phyloP scores from a whole-genome alignment of 2,113 vertebrate species.

The Protobothrops flavoviridis region DNA sequence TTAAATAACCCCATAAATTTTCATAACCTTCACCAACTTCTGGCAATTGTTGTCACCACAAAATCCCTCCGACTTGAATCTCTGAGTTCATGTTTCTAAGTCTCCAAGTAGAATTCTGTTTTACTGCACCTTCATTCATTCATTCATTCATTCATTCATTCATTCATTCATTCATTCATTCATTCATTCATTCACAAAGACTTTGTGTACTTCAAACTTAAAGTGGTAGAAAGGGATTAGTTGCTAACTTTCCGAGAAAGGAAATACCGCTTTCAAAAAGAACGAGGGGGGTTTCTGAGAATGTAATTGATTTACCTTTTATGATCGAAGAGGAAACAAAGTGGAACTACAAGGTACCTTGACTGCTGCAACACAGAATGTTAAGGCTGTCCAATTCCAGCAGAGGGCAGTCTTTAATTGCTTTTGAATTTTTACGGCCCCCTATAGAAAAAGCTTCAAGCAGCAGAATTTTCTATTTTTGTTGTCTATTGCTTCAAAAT shows the following conservation, averaged over 20 bases:
- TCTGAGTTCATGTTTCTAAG: not conserved
- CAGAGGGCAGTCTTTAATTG: slow-evolving; percentile 60
- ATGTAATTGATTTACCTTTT: not conserved
- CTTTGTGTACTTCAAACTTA: not conserved
- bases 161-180: not conserved
- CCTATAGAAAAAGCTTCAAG: not conserved
- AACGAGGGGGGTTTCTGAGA: not conserved
- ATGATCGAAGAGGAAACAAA: not conserved
- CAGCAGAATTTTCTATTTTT: not conserved
- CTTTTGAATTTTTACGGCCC: not conserved
- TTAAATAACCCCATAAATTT: not conserved
- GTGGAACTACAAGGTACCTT: not conserved
- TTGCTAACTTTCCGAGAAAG: not conserved
- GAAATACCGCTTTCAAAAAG: not conserved
- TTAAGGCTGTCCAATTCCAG: slow-evolving; percentile 41
- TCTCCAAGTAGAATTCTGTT: not conserved
- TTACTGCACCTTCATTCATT: not conserved
- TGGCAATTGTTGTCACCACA: not conserved
- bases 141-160: not conserved
- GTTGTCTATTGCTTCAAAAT: not conserved
- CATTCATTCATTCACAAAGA: not conserved
- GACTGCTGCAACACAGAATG: not conserved
- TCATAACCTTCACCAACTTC: not conserved
- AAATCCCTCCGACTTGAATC: not conserved
- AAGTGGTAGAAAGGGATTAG: not conserved